These are phyloP conservation scores for Cherax destructor DNA, from an alignment of 1,140 invertebrate genomes.

Conservation along the genomic window DNA sequence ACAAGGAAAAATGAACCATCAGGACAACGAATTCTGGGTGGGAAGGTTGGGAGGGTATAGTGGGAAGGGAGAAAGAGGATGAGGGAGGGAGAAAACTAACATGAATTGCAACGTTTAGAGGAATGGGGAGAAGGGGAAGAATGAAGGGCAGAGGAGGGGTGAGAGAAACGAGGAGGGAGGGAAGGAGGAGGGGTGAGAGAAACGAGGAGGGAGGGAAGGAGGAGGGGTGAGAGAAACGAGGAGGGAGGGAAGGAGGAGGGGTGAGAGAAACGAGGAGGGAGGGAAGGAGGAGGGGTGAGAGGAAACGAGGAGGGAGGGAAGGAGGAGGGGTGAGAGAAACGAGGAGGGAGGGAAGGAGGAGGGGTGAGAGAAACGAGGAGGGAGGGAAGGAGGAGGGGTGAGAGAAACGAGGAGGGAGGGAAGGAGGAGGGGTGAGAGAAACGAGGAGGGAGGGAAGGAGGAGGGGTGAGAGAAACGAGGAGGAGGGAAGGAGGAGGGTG, in stretches of 20 bases:
- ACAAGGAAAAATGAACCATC: neutral
- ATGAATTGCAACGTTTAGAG: no score
- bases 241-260: neutral
- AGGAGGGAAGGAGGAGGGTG: neutral
- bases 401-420: no score
- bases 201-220: neutral
- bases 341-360: neutral
- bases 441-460: neutral
- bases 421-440: neutral
- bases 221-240: neutral
- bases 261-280: neutral
- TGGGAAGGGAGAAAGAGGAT: neutral
- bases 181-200: neutral
- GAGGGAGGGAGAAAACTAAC: neutral
- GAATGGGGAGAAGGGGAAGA: no score
- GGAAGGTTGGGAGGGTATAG: neutral
- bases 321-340: neutral
- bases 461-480: neutral
- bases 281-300: neutral
- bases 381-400: neutral
- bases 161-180: neutral
- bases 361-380: neutral
- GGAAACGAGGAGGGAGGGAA: neutral
- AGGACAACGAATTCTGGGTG: neutral
- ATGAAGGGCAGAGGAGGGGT: no score